These are phyloP conservation scores for Alexandromys fortis DNA, from an alignment of 2,113 vertebrate genomes.

Conservation along the genomic window DNA sequence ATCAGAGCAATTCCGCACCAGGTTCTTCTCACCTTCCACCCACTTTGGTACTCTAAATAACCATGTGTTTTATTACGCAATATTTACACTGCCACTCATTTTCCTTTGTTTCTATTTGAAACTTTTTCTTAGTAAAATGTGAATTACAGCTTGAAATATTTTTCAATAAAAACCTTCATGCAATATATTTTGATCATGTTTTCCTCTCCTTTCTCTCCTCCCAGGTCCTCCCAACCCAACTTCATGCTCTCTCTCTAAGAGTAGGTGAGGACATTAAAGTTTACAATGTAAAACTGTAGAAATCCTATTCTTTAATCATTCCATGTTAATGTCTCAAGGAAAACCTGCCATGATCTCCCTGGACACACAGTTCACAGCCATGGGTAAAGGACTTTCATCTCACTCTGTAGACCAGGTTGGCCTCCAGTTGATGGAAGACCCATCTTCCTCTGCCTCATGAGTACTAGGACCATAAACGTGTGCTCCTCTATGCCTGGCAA, in stretches of 20 bases:
- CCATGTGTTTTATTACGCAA: background rate
- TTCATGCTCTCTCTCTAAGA: background rate
- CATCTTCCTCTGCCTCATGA: background rate
- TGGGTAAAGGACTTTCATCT: background rate
- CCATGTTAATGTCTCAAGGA: background rate
- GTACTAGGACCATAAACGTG: no score
- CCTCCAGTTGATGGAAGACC: background rate
- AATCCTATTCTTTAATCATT: background rate
- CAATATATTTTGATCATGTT: background rate
- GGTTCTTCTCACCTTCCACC: background rate
- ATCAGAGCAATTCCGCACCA: background rate
- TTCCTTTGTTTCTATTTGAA: slow-evolving; percentile 17
- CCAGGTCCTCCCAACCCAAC: background rate
- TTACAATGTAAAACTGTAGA: background rate
- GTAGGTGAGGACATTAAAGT: slow-evolving; percentile 1
- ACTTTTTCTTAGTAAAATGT: slow-evolving; percentile 13
- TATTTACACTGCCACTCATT: background rate
- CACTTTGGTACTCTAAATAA: background rate
- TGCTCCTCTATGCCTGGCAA: background rate
- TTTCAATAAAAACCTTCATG: background rate
- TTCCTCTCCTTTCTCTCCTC: background rate
- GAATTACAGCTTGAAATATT: background rate
- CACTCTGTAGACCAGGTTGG: background rate
- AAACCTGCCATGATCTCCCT: background rate
- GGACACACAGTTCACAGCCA: background rate